A percentile compares a stretch with the other conserved stretches of the same genome.
phyloP scores from a whole-genome alignment of 2,113 vertebrate species.

The Pelobates fuscus region DNA sequence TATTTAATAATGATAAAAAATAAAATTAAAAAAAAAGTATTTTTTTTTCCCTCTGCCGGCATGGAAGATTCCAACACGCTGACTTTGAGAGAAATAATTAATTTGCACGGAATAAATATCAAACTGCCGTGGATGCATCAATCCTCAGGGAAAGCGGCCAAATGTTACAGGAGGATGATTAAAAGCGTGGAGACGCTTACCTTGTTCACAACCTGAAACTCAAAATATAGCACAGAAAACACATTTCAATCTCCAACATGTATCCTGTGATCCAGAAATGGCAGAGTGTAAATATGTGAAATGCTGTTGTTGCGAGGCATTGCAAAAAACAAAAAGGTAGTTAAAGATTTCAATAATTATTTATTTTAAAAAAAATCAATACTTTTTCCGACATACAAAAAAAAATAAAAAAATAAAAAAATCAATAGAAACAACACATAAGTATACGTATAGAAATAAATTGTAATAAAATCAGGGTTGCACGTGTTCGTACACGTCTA shows the following conservation, averaged over 20 bases:
- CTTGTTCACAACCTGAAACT: neutral
- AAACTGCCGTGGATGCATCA: neutral
- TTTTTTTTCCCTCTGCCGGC: neutral
- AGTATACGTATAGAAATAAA: no score
- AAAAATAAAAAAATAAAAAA: no score
- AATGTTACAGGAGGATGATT: constrained; percentile 13
- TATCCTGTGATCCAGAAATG: constrained; percentile 1
- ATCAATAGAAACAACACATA: no score
- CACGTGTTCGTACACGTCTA: no score
- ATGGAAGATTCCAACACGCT: neutral
- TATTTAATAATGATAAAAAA: no score
- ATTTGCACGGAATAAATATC: constrained; percentile 6
- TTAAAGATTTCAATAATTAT: no score
- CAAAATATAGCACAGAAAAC: neutral
- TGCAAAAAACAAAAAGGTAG: no score
- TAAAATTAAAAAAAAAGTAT: neutral
- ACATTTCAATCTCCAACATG: neutral
- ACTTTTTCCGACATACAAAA: no score
- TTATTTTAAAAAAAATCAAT: no score
- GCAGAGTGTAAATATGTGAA: neutral
- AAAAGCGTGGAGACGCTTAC: neutral
- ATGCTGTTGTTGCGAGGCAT: no score
- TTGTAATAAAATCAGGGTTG: no score
- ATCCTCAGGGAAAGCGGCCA: neutral
- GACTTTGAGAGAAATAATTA: constrained; percentile 9